Conservation (phyloP, 2,888 invertebrate genomes). For the Leptura quadrifasciata region DNA sequence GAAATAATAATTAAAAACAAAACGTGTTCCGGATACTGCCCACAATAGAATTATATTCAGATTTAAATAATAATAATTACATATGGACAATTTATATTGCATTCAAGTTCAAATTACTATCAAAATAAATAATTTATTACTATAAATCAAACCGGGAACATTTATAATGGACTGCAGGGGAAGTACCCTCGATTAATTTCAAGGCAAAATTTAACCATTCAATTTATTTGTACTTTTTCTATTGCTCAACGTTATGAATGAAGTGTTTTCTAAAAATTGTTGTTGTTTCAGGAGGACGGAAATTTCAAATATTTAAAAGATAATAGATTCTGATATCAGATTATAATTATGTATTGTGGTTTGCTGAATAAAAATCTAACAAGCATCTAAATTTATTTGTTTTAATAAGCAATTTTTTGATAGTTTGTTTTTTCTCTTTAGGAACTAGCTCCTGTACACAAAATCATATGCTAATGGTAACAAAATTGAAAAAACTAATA, state of each 20-base stretch:
- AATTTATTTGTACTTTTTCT: neutral
- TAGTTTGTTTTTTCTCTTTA: too few species aligned
- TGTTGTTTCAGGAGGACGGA: too few species aligned
- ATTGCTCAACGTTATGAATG: neutral
- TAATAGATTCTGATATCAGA: too few species aligned
- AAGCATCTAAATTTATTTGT: too few species aligned
- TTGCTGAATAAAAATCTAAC: too few species aligned
- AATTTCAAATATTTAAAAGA: too few species aligned
- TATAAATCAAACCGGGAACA: neutral
- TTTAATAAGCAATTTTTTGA: too few species aligned
- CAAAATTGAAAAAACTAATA: too few species aligned
- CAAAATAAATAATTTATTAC: neutral
- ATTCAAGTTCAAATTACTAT: neutral
- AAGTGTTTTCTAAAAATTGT: neutral
- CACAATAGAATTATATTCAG: neutral
- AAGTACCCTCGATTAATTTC: neutral
- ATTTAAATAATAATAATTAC: neutral
- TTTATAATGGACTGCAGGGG: neutral
- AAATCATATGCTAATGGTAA: too few species aligned
- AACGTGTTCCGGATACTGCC: neutral
- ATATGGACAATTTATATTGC: neutral
- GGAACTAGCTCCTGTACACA: too few species aligned
- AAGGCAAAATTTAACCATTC: neutral
- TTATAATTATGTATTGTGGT: too few species aligned
- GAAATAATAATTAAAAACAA: neutral